Evolutionary conservation across 37 sponge, comb jelly and placozoan species (phyloP).

Genomic region (Geodia barretti): DNA sequence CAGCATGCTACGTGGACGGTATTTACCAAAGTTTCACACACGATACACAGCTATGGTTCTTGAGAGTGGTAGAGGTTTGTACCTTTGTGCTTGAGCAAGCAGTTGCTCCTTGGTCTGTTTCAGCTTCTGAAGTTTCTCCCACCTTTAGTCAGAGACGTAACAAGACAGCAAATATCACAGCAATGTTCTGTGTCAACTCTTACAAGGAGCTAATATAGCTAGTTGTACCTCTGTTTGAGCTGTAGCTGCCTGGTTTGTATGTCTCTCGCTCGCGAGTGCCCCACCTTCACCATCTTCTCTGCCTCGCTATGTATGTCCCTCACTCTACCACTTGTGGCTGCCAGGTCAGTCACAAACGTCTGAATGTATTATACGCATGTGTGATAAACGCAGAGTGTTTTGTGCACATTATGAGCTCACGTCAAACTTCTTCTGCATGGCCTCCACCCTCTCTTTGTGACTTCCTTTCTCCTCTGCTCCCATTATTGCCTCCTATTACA

Average conservation of each 20-base stretch:
- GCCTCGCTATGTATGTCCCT: conserved; percentile 75
- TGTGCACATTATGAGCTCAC: conserved; percentile 30
- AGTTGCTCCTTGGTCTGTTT: conserved; percentile 52
- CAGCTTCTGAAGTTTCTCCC: conserved; percentile 72
- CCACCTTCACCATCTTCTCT: conserved; percentile 70
- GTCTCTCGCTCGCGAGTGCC: conserved; percentile 61
- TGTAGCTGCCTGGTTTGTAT: conserved; percentile 73
- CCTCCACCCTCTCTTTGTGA: conserved; percentile 80
- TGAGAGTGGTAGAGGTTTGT: neutral
- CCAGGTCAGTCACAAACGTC: conserved; percentile 81
- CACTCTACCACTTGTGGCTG: conserved; percentile 67
- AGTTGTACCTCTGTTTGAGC: conserved; percentile 56
- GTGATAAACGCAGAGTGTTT: neutral
- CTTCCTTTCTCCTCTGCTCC: conserved; percentile 74
- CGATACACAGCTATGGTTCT: neutral
- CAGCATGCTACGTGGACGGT: conserved; percentile 32
- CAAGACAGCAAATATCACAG: no score
- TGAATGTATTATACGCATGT: neutral
- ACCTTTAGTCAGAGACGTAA: no score
- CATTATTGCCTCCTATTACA: conserved; percentile 70
- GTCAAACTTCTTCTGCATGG: conserved; percentile 91
- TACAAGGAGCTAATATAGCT: neutral
- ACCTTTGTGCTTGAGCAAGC: conserved; percentile 67
- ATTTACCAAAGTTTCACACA: neutral
- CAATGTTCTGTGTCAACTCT: no score